phyloP scores from a whole-genome alignment of 2,888 invertebrate genomes.

The Xestia c-nigrum region DNA sequence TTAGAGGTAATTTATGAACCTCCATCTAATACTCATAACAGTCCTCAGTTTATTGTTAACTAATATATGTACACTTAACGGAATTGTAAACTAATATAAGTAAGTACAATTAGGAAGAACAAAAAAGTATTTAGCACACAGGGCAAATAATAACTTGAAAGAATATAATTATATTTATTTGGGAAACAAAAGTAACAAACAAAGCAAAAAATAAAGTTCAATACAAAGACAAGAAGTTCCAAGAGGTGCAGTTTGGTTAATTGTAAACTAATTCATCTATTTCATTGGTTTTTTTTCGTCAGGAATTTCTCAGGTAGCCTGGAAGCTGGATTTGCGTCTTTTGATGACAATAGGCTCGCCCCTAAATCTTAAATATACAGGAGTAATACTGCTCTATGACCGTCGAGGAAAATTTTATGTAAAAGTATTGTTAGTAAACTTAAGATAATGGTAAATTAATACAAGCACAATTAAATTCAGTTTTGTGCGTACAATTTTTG shows the following conservation, averaged over 20 bases:
- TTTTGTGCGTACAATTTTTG: not conserved
- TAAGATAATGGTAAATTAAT: not conserved
- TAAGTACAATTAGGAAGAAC: not conserved
- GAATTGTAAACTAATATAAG: conserved; percentile 28
- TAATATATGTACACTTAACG: conserved; percentile 27
- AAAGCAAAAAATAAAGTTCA: not conserved
- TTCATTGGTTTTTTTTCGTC: not conserved
- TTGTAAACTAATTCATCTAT: not conserved
- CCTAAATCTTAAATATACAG: not conserved
- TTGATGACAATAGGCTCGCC: not conserved
- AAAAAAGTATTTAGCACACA: not conserved
- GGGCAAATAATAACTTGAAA: not conserved
- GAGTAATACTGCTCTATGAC: not conserved
- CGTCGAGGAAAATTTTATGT: too few relatives aligned
- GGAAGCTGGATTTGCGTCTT: not conserved
- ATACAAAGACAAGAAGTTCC: not conserved
- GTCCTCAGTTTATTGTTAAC: conserved; percentile 46
- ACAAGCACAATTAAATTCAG: not conserved
- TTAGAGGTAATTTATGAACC: conserved; percentile 73
- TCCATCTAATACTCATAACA: conserved; percentile 60
- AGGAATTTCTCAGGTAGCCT: not conserved
- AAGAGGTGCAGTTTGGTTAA: not conserved
- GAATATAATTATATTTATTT: not conserved
- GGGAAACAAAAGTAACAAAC: too few relatives aligned
- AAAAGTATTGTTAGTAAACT: too few relatives aligned